Evolutionary conservation across 2,113 vertebrate genomes (phyloP).

Genomic region (Protobothrops mucrosquamatus): DNA sequence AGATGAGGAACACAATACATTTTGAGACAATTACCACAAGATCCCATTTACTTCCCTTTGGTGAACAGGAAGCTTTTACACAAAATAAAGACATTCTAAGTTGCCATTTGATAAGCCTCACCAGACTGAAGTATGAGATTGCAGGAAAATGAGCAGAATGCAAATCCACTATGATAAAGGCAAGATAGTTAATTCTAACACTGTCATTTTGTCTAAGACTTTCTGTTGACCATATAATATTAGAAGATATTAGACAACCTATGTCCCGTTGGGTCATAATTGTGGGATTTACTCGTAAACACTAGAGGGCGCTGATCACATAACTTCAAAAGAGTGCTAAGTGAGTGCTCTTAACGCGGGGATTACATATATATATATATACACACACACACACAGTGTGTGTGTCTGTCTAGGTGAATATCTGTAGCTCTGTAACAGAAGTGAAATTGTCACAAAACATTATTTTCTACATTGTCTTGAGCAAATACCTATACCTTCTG

Average conservation of each 20-base stretch:
- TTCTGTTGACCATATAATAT: background rate
- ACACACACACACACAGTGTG: too few species aligned
- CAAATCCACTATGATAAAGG: accelerated
- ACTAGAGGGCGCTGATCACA: too few species aligned
- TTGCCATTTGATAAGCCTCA: background rate
- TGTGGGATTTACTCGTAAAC: too few species aligned
- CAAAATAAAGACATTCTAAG: background rate
- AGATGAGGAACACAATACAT: background rate
- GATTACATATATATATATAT: too few species aligned
- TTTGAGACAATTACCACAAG: background rate
- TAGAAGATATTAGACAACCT: background rate
- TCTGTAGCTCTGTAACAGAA: too few species aligned
- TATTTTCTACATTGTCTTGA: too few species aligned
- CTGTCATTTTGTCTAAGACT: background rate
- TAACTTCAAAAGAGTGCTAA: too few species aligned
- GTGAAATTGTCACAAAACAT: too few species aligned
- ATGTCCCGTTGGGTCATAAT: background rate
- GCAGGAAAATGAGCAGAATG: background rate
- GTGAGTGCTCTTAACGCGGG: too few species aligned
- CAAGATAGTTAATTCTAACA: background rate
- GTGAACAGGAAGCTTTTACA: background rate
- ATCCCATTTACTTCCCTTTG: background rate
- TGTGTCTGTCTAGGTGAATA: too few species aligned
- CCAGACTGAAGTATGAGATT: background rate
- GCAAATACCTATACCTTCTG: too few species aligned